Conservation (phyloP, 2,113 vertebrate species). For the Corvus hawaiiensis region DNA sequence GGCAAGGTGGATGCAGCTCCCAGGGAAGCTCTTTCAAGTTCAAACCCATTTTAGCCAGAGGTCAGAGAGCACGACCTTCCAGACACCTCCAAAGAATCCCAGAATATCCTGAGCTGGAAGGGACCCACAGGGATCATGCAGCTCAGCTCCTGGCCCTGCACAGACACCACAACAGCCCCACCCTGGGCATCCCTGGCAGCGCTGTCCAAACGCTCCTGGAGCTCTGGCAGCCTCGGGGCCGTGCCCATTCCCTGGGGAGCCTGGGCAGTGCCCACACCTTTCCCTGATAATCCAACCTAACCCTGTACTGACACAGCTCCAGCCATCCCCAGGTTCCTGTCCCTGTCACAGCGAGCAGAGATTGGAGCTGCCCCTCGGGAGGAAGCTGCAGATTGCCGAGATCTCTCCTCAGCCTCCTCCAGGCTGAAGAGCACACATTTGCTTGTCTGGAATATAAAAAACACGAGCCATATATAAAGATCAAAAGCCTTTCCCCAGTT, state of each 20-base stretch:
- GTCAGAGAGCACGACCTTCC: neutral
- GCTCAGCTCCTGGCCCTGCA: neutral
- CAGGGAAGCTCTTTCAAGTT: neutral
- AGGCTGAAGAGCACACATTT: neutral
- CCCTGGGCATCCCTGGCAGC: neutral
- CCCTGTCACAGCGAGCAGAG: neutral
- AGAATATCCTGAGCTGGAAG: neutral
- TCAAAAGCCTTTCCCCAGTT: neutral
- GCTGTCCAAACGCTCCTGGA: accelerated
- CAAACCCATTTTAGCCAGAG: neutral
- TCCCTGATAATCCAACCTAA: neutral
- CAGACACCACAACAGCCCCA: neutral
- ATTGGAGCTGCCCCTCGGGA: neutral
- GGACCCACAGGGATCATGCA: accelerated
- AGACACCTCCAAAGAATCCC: neutral
- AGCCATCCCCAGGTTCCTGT: neutral
- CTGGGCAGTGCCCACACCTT: neutral
- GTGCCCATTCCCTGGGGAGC: neutral
- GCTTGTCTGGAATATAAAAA: neutral
- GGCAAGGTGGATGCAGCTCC: neutral
- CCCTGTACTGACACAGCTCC: neutral
- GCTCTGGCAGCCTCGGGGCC: neutral
- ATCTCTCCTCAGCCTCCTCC: neutral
- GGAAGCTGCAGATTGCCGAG: neutral
- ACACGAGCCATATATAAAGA: neutral